Conservation (phyloP, 1,140 invertebrate genomes). For the Cydia splendana region DNA sequence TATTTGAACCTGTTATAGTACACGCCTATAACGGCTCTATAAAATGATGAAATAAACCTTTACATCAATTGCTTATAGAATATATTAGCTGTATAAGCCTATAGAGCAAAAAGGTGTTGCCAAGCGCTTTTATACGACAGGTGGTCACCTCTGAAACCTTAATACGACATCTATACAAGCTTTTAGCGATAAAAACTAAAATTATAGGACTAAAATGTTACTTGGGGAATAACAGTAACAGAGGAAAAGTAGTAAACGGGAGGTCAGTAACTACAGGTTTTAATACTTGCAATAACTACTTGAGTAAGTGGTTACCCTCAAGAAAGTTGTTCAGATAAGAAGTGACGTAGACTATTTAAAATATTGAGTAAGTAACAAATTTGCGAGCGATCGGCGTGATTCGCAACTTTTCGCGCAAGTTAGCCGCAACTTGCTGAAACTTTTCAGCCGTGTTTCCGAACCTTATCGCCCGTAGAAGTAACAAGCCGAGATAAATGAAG, state of each 20-base stretch:
- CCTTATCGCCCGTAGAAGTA: constrained; percentile 73
- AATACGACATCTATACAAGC: too few relatives aligned
- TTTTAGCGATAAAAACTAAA: too few relatives aligned
- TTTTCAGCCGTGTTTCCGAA: constrained; percentile 68
- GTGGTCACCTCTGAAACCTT: too few relatives aligned
- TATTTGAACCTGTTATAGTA: too few relatives aligned
- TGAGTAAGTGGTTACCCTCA: constrained; percentile 36
- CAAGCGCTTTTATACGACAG: too few relatives aligned
- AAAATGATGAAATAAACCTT: too few relatives aligned
- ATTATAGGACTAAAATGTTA: too few relatives aligned
- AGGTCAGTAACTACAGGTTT: background rate
- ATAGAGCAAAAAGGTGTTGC: too few relatives aligned
- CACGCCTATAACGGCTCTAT: too few relatives aligned
- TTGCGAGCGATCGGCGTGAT: constrained; percentile 73
- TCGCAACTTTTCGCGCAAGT: constrained; percentile 69
- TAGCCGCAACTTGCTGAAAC: constrained; percentile 61
- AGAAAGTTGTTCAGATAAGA: constrained; percentile 53
- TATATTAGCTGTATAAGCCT: too few relatives aligned
- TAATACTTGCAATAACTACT: constrained; percentile 33
- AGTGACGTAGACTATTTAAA: constrained; percentile 67
- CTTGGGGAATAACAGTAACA: background rate
- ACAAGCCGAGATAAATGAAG: constrained; percentile 76
- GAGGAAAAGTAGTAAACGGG: constrained; percentile 1
- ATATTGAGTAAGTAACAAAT: constrained; percentile 73
- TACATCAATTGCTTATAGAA: too few relatives aligned